A percentile compares a stretch with the other conserved stretches of the same genome.
phyloP scores from a whole-genome alignment of 1,140 invertebrate genomes.

The Sinonovacula constricta region DNA sequence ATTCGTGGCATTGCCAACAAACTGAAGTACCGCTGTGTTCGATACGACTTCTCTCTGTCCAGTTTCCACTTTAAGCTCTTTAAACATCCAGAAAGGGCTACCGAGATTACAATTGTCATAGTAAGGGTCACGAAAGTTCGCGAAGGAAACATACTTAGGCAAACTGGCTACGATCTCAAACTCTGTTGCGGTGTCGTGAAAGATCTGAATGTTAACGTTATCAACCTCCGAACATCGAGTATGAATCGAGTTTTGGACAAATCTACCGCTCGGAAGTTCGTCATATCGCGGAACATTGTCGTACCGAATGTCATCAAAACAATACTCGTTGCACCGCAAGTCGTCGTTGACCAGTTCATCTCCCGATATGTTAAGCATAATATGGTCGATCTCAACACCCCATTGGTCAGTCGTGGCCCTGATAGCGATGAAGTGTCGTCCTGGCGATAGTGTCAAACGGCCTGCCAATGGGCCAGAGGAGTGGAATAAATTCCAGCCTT shows the following conservation, averaged over 20 bases:
- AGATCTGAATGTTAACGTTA: slow-evolving; percentile 41
- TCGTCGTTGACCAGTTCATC: slow-evolving; percentile 10
- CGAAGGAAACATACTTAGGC: slow-evolving; percentile 31
- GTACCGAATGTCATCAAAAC: slow-evolving; percentile 41
- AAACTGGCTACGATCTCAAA: slow-evolving; percentile 44
- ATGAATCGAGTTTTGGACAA: slow-evolving; percentile 37
- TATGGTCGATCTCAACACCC: slow-evolving; percentile 38
- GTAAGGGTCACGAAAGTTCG: slow-evolving; percentile 38
- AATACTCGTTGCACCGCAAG: slow-evolving; percentile 25
- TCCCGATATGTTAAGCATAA: slow-evolving; percentile 18
- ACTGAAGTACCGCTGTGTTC: neutral
- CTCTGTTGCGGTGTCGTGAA: slow-evolving; percentile 25
- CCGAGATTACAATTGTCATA: slow-evolving; percentile 21
- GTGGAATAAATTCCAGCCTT: slow-evolving; percentile 41
- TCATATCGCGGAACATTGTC: slow-evolving; percentile 27
- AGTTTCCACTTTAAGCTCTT: slow-evolving; percentile 6
- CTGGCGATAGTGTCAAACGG: neutral
- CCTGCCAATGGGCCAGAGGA: slow-evolving; percentile 6
- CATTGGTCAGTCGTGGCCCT: slow-evolving; percentile 21
- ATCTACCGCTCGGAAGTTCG: slow-evolving; percentile 33
- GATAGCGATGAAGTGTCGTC: slow-evolving; percentile 24
- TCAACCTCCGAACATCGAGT: slow-evolving; percentile 38
- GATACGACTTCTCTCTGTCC: neutral
- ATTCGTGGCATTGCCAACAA: slow-evolving; percentile 8
- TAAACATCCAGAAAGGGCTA: slow-evolving; percentile 38